Conservation (phyloP, 2,797 vertebrate species). For the Esox lucius region DNA sequence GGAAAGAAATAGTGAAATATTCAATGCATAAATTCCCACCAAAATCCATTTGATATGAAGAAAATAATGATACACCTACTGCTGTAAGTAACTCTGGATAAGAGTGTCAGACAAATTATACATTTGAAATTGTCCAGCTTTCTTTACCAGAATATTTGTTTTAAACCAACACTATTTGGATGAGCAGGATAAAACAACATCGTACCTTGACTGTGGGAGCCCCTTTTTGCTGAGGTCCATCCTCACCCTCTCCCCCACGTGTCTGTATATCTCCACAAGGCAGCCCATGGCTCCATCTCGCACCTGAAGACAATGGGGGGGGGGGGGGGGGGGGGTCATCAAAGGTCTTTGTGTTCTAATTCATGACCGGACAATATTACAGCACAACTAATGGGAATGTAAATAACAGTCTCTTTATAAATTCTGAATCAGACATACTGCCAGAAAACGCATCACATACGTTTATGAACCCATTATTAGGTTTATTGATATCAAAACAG, state of each 20-base stretch:
- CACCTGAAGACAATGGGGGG: constrained; percentile 73
- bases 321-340: no score
- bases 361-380: not conserved
- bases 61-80: no score
- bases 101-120: no score
- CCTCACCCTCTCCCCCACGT: constrained; percentile 95
- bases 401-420: not conserved
- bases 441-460: not conserved
- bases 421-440: no score
- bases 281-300: constrained; percentile 94
- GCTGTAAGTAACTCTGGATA: no score
- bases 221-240: constrained; percentile 98
- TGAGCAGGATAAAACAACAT: not conserved
- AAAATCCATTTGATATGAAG: no score
- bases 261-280: constrained; percentile 97
- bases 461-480: not conserved
- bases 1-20: no score
- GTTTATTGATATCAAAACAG: not conserved
- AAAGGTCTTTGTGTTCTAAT: not conserved
- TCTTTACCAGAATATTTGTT: no score
- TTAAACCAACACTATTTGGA: no score
- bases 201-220: constrained; percentile 93
- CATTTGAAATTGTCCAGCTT: no score
- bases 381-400: not conserved
- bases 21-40: no score